phyloP scores from a whole-genome alignment of 2,888 invertebrate genomes.

The Hipparchia sbordonii region DNA sequence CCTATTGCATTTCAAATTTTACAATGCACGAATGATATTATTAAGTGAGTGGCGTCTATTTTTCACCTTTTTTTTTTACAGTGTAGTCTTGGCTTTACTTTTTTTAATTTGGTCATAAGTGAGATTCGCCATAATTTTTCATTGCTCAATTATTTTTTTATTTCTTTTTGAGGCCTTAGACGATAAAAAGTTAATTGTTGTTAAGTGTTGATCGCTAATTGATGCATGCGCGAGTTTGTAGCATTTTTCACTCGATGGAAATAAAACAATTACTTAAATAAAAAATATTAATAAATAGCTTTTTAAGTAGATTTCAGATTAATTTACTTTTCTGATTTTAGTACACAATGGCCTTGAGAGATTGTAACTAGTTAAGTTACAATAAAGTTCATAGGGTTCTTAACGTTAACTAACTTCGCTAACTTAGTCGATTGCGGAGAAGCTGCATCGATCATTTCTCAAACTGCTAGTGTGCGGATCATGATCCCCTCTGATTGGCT shows the following conservation, averaged over 20 bases:
- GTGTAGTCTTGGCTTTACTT: neutral
- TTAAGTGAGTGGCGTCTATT: too few species aligned
- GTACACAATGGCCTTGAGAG: too few species aligned
- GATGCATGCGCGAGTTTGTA: conserved; percentile 23
- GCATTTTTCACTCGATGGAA: neutral
- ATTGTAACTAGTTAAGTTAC: too few species aligned
- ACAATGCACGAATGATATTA: too few species aligned
- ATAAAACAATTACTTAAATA: neutral
- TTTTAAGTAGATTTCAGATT: conserved; percentile 17
- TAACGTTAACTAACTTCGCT: too few species aligned
- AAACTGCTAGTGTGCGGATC: too few species aligned
- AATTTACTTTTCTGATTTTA: neutral
- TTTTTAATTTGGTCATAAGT: neutral
- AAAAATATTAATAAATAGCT: neutral
- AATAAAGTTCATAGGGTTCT: too few species aligned
- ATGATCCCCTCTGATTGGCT: too few species aligned
- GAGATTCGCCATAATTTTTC: conserved; percentile 24
- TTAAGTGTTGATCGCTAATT: conserved; percentile 15
- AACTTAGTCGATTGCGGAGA: too few species aligned
- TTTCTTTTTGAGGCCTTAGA: conserved; percentile 38
- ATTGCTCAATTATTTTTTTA: conserved; percentile 38
- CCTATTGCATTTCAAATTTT: too few species aligned
- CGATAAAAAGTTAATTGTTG: conserved; percentile 32
- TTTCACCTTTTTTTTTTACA: too few species aligned
- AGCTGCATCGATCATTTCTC: too few species aligned